These are phyloP conservation scores for Pyrgus malvae DNA, from an alignment of 2,888 invertebrate genomes.

Conservation along the genomic window DNA sequence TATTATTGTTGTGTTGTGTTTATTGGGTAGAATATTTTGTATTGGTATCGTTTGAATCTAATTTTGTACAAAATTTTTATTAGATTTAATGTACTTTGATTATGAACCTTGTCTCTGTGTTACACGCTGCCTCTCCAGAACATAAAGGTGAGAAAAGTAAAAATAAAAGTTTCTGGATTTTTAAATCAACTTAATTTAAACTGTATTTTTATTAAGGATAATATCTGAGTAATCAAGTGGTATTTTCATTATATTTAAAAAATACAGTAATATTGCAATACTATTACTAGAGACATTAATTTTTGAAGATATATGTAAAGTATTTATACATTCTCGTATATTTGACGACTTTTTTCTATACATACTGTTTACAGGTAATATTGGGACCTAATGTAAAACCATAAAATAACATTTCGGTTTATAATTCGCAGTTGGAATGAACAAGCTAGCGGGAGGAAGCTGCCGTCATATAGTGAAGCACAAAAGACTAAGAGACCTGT, in stretches of 20 bases:
- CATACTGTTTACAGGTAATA: no score
- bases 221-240: no score
- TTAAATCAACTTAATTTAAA: no score
- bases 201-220: no score
- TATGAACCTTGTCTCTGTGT: slow-evolving; percentile 72
- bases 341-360: no score
- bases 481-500: slow-evolving; percentile 77
- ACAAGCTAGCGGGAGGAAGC: slow-evolving; percentile 76
- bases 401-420: slow-evolving; percentile 4
- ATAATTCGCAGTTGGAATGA: slow-evolving; percentile 75
- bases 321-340: no score
- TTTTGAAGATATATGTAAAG: no score
- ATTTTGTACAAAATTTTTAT: slow-evolving; percentile 21
- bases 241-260: no score
- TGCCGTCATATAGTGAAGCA: slow-evolving; percentile 79
- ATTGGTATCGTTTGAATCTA: slow-evolving; percentile 20
- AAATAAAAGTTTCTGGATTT: no score
- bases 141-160: slow-evolving; percentile 65
- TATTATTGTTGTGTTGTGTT: slow-evolving; percentile 11
- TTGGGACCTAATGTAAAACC: neutral
- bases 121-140: slow-evolving; percentile 79
- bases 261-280: no score
- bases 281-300: no score
- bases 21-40: slow-evolving; percentile 16
- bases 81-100: slow-evolving; percentile 50